Evolutionary conservation across 2,888 invertebrate genomes (phyloP).

Genomic region (Pristionchus arcanus): DNA sequence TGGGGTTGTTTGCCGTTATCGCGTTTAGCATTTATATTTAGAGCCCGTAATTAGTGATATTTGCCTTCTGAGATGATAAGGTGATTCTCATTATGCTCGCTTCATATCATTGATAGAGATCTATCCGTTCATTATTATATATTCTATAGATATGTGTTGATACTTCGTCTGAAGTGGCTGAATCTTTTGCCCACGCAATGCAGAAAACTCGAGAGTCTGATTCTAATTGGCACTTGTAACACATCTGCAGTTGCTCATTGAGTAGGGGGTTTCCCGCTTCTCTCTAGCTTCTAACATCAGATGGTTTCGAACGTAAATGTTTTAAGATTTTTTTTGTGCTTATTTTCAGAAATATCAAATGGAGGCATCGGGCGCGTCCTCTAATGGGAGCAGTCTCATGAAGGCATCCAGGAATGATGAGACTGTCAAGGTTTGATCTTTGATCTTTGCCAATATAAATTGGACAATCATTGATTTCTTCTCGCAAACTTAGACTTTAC

Average conservation of each 20-base stretch:
- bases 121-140: not conserved
- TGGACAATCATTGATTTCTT: not conserved
- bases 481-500: not conserved
- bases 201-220: not conserved
- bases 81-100: constrained; percentile 4
- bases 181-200: not conserved
- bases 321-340: not conserved
- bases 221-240: constrained; percentile 9
- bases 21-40: not conserved
- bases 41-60: constrained; percentile 7
- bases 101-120: not conserved
- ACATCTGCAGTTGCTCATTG: constrained; percentile 8
- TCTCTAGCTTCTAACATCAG: not conserved
- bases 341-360: not conserved
- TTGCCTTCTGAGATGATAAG: not conserved
- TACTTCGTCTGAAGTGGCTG: not conserved
- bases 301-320: not conserved
- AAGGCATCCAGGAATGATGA: constrained; percentile 10
- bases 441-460: not conserved
- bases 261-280: not conserved
- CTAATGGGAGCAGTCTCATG: constrained; percentile 20
- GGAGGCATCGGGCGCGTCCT: constrained; percentile 24
- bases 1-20: not conserved
- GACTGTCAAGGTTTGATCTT: constrained; percentile 2
- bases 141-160: not conserved